Evolutionary conservation across 2,797 vertebrate species (phyloP).

Genomic region (Lophius americanus): DNA sequence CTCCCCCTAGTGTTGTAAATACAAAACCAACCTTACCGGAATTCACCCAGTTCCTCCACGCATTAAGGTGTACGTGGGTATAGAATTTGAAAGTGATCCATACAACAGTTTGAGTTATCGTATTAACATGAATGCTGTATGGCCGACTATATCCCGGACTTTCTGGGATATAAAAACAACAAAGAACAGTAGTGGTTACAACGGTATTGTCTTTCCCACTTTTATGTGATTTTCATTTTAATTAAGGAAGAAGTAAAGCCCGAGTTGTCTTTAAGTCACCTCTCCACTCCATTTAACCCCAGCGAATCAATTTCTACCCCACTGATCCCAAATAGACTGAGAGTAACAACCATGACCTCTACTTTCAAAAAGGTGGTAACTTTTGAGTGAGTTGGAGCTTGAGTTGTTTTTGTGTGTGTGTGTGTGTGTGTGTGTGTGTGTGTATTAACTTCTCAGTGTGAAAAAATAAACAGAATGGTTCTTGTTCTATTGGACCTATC

Average conservation of each 20-base stretch:
- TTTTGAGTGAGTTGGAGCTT: constrained; percentile 17
- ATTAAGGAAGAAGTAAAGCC: constrained; percentile 10
- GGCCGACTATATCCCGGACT: no score
- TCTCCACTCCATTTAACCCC: constrained; percentile 33
- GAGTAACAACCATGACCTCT: constrained; percentile 24
- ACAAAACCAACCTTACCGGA: no score
- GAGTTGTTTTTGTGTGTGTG: constrained; percentile 5
- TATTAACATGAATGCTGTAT: no score
- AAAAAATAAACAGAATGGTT: background rate
- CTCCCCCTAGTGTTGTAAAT: no score
- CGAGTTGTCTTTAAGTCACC: constrained; percentile 22
- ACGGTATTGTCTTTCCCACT: background rate
- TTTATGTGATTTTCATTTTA: constrained; percentile 1
- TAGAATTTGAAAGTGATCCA: no score
- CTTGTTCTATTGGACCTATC: background rate
- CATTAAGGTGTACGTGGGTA: no score
- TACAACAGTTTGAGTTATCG: no score
- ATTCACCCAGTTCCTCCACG: no score
- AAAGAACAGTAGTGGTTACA: background rate
- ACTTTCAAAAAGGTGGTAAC: constrained; percentile 26
- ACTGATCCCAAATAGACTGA: constrained; percentile 19
- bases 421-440: constrained; percentile 6
- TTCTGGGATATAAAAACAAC: no score
- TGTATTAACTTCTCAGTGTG: background rate
- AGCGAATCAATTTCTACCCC: constrained; percentile 40